Percentiles rank a stretch among this genome's conserved stretches.
Conservation (phyloP, 2,797 vertebrate species). For the Falco peregrinus region DNA sequence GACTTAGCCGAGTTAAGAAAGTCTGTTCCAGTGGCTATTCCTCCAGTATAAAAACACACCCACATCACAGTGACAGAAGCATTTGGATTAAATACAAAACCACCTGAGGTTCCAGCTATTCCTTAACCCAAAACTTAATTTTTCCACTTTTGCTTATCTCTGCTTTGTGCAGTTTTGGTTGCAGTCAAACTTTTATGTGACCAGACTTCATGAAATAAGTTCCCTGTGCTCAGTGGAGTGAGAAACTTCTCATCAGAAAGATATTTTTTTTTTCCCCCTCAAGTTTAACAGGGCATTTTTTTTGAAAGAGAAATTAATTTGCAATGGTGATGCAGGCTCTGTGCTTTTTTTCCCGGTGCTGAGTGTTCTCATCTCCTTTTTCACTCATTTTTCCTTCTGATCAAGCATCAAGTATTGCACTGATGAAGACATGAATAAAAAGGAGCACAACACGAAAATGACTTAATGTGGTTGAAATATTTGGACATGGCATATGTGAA, state of each 20-base stretch:
- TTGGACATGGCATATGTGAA: background rate
- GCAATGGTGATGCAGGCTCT: background rate
- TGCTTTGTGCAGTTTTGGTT: background rate
- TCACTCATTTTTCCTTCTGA: background rate
- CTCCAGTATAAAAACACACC: background rate
- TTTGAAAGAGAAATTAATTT: background rate
- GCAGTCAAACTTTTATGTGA: fast-evolving
- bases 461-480: background rate
- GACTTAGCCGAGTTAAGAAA: background rate
- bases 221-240: background rate
- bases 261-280: no score
- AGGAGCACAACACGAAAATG: background rate
- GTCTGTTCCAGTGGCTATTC: background rate
- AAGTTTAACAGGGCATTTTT: background rate
- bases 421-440: background rate
- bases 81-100: background rate
- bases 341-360: background rate
- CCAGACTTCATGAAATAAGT: background rate
- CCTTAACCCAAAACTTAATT: background rate
- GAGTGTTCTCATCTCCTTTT: background rate
- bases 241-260: background rate
- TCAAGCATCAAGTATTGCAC: background rate
- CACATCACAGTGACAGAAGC: background rate
- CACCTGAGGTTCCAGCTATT: background rate
- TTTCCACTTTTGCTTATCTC: constrained; percentile 27